Conservation (phyloP, 2,113 vertebrate genomes). For the Montifringilla adamsi region DNA sequence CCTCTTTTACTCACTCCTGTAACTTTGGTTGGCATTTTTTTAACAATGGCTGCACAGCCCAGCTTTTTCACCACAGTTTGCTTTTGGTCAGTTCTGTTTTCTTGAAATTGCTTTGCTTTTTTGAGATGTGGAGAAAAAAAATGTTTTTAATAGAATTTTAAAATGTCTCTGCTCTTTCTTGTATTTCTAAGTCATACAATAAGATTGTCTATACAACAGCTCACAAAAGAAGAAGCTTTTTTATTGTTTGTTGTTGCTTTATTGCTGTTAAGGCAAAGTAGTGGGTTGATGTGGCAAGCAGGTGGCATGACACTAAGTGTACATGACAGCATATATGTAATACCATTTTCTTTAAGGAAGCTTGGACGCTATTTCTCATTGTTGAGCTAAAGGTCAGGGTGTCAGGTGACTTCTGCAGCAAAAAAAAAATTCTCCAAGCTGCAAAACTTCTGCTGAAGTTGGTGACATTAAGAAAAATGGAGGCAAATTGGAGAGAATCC, state of each 20-base stretch:
- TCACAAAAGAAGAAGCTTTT: not conserved
- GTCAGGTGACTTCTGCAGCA: slow-evolving; percentile 57
- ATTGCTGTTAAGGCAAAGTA: slow-evolving; percentile 21
- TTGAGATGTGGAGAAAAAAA: not conserved
- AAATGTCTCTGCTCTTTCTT: not conserved
- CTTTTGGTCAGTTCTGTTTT: not conserved
- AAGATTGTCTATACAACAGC: not conserved
- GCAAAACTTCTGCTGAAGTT: slow-evolving; percentile 57
- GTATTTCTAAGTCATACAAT: not conserved
- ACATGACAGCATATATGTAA: slow-evolving; percentile 60
- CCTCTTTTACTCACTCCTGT: not conserved
- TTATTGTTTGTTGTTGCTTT: slow-evolving; percentile 49
- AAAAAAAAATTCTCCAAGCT: slow-evolving; percentile 53
- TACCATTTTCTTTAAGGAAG: slow-evolving; percentile 61
- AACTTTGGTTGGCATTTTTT: not conserved
- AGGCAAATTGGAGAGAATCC: slow-evolving; percentile 49
- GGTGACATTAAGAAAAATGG: slow-evolving; percentile 64
- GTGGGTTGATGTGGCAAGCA: slow-evolving; percentile 43
- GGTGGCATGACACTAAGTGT: slow-evolving; percentile 56
- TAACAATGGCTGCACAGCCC: not conserved
- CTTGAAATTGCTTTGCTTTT: not conserved
- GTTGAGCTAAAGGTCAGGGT: slow-evolving; percentile 58
- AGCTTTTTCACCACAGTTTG: not conserved
- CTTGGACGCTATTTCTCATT: slow-evolving; percentile 28
- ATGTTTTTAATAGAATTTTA: not conserved